Conservation (phyloP, 2,113 vertebrate species). For the Platichthys stellatus region DNA sequence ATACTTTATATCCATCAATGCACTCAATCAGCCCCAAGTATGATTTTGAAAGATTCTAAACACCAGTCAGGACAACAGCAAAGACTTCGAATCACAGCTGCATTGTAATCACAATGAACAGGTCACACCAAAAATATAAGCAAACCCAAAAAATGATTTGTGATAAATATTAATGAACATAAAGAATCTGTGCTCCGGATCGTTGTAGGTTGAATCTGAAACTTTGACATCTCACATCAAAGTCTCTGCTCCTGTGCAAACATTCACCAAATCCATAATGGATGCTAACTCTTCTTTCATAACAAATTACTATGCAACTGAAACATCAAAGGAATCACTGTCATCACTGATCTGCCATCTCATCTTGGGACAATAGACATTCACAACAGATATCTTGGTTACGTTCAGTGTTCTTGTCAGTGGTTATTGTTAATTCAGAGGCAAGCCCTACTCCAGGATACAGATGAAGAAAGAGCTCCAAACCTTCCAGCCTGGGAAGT, state of each 20-base stretch:
- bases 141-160: neutral
- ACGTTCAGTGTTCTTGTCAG: conserved; percentile 59
- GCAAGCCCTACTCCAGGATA: conserved; percentile 28
- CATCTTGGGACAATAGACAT: conserved; percentile 34
- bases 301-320: conserved; percentile 55
- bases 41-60: neutral
- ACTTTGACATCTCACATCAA: conserved; percentile 71
- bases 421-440: conserved; percentile 57
- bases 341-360: conserved; percentile 58
- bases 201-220: conserved; percentile 46
- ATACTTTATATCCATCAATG: neutral
- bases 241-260: conserved; percentile 51
- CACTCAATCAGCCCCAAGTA: neutral
- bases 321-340: conserved; percentile 65
- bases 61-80: neutral
- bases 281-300: conserved; percentile 63
- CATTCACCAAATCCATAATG: conserved; percentile 66
- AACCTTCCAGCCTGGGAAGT: conserved; percentile 24
- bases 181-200: neutral
- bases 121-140: neutral
- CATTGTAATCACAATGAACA: neutral
- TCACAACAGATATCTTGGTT: conserved; percentile 42
- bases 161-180: neutral
- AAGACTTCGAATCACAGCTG: neutral
- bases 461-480: conserved; percentile 34